phyloP scores from a whole-genome alignment of 2,888 invertebrate species.

The Sinotaia quadrata region DNA sequence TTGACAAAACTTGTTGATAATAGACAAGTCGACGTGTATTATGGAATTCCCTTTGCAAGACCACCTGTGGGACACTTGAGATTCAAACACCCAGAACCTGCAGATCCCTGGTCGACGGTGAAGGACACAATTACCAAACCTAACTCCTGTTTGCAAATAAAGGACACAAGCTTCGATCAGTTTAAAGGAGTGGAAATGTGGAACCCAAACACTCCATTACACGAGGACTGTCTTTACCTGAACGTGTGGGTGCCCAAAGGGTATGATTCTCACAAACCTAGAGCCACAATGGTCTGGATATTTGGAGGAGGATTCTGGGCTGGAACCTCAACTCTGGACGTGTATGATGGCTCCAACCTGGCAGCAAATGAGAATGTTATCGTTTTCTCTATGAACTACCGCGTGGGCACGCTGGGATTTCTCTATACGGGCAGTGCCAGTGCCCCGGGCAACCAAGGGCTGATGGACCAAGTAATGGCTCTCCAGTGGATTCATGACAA shows the following conservation, averaged over 20 bases:
- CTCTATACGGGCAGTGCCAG: constrained; percentile 85
- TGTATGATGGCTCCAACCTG: constrained; percentile 77
- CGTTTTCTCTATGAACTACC: constrained; percentile 94
- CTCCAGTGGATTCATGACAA: constrained; percentile 93
- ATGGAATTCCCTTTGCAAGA: constrained; percentile 92
- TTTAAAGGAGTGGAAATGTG: constrained; percentile 89
- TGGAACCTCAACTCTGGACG: constrained; percentile 85
- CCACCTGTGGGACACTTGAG: constrained; percentile 87
- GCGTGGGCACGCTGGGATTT: constrained; percentile 92
- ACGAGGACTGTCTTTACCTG: constrained; percentile 95
- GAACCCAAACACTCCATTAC: constrained; percentile 94
- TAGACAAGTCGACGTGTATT: constrained; percentile 83
- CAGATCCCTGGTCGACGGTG: constrained; percentile 90
- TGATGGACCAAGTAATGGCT: constrained; percentile 95
- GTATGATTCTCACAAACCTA: constrained; percentile 12
- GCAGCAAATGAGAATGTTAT: constrained; percentile 87
- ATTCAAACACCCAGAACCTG: constrained; percentile 87
- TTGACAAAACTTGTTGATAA: constrained; percentile 12
- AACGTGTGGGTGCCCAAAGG: constrained; percentile 90
- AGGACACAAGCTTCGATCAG: constrained; percentile 74
- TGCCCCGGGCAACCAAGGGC: constrained; percentile 89
- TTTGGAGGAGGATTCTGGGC: constrained; percentile 96
- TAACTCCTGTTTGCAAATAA: constrained; percentile 87
- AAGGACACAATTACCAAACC: constrained; percentile 86
- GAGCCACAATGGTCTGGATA: constrained; percentile 90